Conservation (phyloP, 2,113 vertebrate genomes). For the Ophthalmolycus amberensis region DNA sequence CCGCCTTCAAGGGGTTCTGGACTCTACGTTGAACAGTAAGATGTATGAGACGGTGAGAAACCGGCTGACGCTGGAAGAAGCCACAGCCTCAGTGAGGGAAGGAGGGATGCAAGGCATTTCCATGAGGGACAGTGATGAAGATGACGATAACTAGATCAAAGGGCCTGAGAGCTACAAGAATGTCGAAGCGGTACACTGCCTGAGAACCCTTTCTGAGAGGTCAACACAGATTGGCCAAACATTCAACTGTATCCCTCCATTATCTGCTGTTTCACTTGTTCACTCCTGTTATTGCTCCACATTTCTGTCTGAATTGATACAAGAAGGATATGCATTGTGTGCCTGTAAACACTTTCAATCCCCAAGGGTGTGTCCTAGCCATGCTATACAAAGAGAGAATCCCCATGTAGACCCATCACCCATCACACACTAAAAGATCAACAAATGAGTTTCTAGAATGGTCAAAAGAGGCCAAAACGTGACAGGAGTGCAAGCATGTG, state of each 20-base stretch:
- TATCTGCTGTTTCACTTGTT: conserved; percentile 33
- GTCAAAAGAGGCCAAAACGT: neutral
- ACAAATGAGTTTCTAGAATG: neutral
- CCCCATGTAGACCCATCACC: neutral
- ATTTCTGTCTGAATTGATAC: conserved; percentile 26
- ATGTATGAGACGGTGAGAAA: conserved; percentile 98
- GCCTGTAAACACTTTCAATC: conserved; percentile 12
- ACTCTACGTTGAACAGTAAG: conserved; percentile 99
- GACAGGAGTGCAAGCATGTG: neutral
- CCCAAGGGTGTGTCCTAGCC: neutral
- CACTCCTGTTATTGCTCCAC: conserved; percentile 17
- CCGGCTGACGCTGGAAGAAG: conserved; percentile 95
- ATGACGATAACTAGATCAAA: conserved; percentile 85
- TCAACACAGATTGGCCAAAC: conserved; percentile 14
- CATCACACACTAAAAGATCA: neutral
- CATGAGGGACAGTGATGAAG: conserved; percentile 99
- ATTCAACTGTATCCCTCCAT: conserved; percentile 11
- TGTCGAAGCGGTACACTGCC: conserved; percentile 22
- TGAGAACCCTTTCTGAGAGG: conserved; percentile 43
- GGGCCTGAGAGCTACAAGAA: conserved; percentile 5
- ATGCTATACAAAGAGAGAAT: neutral
- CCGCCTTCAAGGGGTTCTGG: conserved; percentile 98
- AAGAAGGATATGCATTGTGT: conserved; percentile 4
- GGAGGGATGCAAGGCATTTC: conserved; percentile 97
- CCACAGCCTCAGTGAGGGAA: conserved; percentile 94